Evolutionary conservation across 2,888 invertebrate genomes (phyloP).

Genomic region (Agriopis aurantiaria): DNA sequence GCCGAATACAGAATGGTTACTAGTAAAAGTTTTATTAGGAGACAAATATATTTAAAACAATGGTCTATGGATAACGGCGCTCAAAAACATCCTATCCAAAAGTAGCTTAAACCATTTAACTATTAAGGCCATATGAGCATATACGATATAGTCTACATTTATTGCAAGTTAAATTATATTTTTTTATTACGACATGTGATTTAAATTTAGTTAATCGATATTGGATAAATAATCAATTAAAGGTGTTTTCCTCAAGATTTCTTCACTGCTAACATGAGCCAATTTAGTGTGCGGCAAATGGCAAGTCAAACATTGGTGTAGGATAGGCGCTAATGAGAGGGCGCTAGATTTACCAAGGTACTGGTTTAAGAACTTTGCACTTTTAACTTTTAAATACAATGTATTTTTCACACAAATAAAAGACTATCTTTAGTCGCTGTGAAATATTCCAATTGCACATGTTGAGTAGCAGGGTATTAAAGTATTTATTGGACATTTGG

Average conservation of each 20-base stretch:
- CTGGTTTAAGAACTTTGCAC: background rate
- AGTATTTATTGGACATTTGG: background rate
- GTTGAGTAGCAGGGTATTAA: background rate
- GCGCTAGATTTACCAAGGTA: background rate
- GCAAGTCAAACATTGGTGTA: background rate
- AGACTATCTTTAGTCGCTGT: background rate
- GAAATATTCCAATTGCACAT: background rate
- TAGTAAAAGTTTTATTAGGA: conserved; percentile 33
- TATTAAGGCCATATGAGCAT: too few relatives aligned
- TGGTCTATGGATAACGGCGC: background rate
- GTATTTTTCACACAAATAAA: conserved; percentile 3
- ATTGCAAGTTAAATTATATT: too few relatives aligned
- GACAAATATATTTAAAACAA: conserved; percentile 14
- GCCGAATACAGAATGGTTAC: conserved; percentile 30
- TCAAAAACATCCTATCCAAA: background rate
- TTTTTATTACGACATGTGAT: too few relatives aligned
- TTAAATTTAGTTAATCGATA: too few relatives aligned
- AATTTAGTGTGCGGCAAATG: background rate
- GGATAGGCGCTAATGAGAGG: conserved; percentile 6
- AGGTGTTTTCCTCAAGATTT: background rate
- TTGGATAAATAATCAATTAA: too few relatives aligned
- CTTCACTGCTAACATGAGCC: background rate
- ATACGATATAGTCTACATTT: too few relatives aligned
- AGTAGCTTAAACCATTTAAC: too few relatives aligned
- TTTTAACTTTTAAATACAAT: background rate